Conservation (phyloP, 1,140 invertebrate species). For the Triops longicaudatus region DNA sequence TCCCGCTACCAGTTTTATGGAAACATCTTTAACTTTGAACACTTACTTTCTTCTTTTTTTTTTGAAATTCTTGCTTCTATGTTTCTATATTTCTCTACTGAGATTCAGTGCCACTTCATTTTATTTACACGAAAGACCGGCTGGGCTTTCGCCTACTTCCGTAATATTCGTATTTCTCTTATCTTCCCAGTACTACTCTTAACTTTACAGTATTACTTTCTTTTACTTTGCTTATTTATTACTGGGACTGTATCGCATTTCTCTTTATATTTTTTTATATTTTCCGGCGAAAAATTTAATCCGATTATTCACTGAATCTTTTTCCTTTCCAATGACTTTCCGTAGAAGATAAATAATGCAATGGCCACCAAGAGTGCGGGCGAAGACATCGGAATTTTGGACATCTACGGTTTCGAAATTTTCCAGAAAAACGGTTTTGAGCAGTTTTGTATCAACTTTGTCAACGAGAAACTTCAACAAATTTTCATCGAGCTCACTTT, state of each 20-base stretch:
- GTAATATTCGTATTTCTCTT: no score
- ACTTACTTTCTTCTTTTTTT: not conserved
- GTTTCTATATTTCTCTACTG: no score
- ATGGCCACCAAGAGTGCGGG: constrained; percentile 49
- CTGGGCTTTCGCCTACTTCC: no score
- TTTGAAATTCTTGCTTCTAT: not conserved
- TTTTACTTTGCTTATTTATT: no score
- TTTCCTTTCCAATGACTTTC: constrained; percentile 26
- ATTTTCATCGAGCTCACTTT: constrained; percentile 68
- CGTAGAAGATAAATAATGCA: constrained; percentile 52
- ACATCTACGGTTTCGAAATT: constrained; percentile 61
- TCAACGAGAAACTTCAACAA: constrained; percentile 73
- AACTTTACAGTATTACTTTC: no score
- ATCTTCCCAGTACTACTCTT: no score
- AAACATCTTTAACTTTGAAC: no score
- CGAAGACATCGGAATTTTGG: constrained; percentile 52
- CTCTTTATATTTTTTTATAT: not conserved
- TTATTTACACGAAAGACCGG: no score
- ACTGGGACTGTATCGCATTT: no score
- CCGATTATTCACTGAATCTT: not conserved
- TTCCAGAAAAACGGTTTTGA: constrained; percentile 66
- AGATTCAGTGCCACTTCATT: no score
- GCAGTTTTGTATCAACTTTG: constrained; percentile 88
- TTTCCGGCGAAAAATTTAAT: no score
- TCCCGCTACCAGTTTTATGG: no score